Evolutionary conservation across 2,113 vertebrate species (phyloP), one percentile per base, ranked within the genome.

Genomic region (Halichoeres trimaculatus): DNA sequence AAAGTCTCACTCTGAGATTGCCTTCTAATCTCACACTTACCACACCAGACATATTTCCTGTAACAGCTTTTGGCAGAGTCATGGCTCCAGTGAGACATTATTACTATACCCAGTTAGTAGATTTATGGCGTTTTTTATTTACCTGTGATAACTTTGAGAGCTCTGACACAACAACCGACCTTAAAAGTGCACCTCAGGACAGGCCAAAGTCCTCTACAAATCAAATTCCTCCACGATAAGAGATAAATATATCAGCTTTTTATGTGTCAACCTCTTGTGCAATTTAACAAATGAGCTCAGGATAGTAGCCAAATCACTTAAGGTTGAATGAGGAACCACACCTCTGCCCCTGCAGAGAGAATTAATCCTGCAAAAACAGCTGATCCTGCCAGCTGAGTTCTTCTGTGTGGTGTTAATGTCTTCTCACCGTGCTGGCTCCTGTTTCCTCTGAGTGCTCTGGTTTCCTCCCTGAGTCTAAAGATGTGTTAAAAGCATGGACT

Each of bases 381-480:
- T 4, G 36, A 70, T 26, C 45, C 38, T 40, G 5, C 38, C 58
- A 22, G 45, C 19, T 23, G 14, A 16, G 4, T 24, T 58, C 57
- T 35, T 26, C 26, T 24, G 5, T 30, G 34, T 50, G 30, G 17
- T 41, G 66, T 54, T 50, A 24, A 51, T 3, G 7, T 30, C 34
- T 53, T 20, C 65, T 59, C 45, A 51, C 40, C 13, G 17, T n/a
- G 26, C 14, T 8, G 26, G 43, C 63, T 76, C 34, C 11, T 16
- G 47, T 70, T 65, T 69, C 52, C 38, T 54, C 38, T 4, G 10
- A 10, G 1, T 43, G 51, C 41, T 73, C 57, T 8, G 20, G 36
- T 79, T 61, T 68, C 57, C 51, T 30, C 40, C n/a, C 23, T n/a
- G n/a, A n/a, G n/a, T n/a, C n/a, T n/a, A n/a, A 13, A 47, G 55